Evolutionary conservation across 2,888 invertebrate genomes (phyloP).

Genomic region (Dicranocentrus wangi): DNA sequence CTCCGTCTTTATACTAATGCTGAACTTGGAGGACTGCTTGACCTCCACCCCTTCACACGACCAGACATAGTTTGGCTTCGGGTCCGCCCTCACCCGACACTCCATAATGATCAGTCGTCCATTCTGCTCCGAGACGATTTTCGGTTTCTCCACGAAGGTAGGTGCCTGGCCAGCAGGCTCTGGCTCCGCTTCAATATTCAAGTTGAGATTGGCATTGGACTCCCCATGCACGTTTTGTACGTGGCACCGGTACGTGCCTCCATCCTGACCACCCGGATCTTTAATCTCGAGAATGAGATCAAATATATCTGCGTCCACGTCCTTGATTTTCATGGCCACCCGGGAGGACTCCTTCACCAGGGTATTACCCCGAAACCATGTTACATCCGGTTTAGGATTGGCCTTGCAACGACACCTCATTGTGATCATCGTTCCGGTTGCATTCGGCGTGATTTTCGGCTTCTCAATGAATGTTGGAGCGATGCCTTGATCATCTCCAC

Average conservation of each 20-base stretch:
- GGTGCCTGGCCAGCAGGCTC: conserved; percentile 95
- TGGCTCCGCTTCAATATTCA: conserved; percentile 97
- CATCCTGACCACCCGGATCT: conserved; percentile 95
- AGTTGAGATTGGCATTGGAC: conserved; percentile 90
- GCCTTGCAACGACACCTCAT: conserved; percentile 98
- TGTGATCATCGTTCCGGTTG: conserved; percentile 95
- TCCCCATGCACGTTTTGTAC: conserved; percentile 97
- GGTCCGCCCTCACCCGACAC: conserved; percentile 87
- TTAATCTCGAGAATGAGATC: conserved; percentile 89
- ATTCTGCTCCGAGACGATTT: conserved; percentile 87
- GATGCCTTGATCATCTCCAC: conserved; percentile 93
- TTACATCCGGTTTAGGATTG: conserved; percentile 93
- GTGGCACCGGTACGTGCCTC: conserved; percentile 97
- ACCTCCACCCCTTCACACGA: conserved; percentile 86
- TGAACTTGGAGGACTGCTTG: conserved; percentile 86
- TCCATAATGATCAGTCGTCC: conserved; percentile 91
- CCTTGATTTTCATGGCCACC: conserved; percentile 85
- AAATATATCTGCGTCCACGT: conserved; percentile 88
- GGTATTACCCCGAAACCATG: conserved; percentile 94
- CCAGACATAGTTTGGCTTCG: conserved; percentile 89
- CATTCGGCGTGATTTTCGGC: conserved; percentile 98
- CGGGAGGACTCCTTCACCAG: conserved; percentile 88
- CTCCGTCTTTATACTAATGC: conserved; percentile 80
- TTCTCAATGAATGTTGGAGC: conserved; percentile 98
- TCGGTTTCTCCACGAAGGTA: conserved; percentile 92